Conservation (phyloP, 2,888 invertebrate species). For the Pheosia tremula region DNA sequence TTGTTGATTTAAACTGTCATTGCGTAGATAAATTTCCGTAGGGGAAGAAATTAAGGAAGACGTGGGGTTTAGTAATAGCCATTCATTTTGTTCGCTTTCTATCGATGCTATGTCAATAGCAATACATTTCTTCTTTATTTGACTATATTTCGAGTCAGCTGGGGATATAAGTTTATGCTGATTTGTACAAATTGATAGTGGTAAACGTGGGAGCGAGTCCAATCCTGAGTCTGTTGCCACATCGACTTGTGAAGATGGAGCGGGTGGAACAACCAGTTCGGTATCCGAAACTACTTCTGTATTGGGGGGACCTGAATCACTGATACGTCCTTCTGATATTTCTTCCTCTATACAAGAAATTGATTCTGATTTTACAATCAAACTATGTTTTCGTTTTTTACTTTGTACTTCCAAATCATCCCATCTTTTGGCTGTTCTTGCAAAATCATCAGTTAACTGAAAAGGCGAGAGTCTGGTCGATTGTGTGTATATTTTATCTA, state of each 20-base stretch:
- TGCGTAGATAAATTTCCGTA: slow-evolving; percentile 45
- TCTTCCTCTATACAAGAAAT: slow-evolving; percentile 3
- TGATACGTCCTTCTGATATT: slow-evolving; percentile 21
- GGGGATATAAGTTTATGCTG: slow-evolving; percentile 59
- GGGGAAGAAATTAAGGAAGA: slow-evolving; percentile 50
- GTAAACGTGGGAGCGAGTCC: slow-evolving; percentile 39
- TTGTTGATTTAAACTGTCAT: slow-evolving; percentile 48
- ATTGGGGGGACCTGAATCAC: slow-evolving; percentile 50
- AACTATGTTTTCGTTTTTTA: slow-evolving; percentile 23
- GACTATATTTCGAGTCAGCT: slow-evolving; percentile 40
- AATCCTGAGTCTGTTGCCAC: slow-evolving; percentile 29
- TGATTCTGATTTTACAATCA: slow-evolving; percentile 12
- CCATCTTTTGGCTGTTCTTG: slow-evolving; percentile 65
- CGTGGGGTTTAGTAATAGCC: slow-evolving; percentile 40
- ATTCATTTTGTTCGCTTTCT: slow-evolving; percentile 34
- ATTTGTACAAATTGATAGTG: slow-evolving; percentile 52
- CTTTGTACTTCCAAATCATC: slow-evolving; percentile 31
- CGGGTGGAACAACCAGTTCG: not conserved
- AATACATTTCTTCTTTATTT: slow-evolving; percentile 32
- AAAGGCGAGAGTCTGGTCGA: slow-evolving; percentile 63
- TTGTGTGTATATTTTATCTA: slow-evolving; percentile 61
- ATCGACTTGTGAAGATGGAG: slow-evolving; percentile 23
- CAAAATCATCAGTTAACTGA: slow-evolving; percentile 55
- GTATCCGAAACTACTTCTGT: slow-evolving; percentile 43
- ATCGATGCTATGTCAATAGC: slow-evolving; percentile 12